Evolutionary conservation across 2,888 invertebrate genomes (phyloP), one percentile per base, ranked within the genome.

Genomic region (Sinohyriopsis cumingii): DNA sequence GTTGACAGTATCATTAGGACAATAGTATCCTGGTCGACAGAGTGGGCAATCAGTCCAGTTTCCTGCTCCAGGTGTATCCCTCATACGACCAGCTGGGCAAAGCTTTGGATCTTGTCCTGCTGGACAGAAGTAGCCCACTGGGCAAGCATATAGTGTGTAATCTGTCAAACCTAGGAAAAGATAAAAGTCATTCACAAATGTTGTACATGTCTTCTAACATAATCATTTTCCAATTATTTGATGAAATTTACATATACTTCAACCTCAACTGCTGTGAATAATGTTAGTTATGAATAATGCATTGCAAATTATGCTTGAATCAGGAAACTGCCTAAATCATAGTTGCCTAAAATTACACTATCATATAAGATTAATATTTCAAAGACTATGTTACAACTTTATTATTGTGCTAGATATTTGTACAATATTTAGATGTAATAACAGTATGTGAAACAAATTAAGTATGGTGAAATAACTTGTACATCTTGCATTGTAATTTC

Each of bases 1-100:
- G 73, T 87, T 87, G 20, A 75, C 75, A 0, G 86, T 86, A 68
- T 85, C 85, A 75, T 86, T 85, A 0, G 86, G 86, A 73, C 87
- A 87, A 75, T 84, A 87, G 72, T 84, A 86, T 0, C 86, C 86
- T 20, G 80, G 73, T 22, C 84, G 68, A 76, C 89, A 89, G 9
- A 76, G 75, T 15, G 80, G 81, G 71, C 88, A 88, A 65, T 87
- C 87, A 0, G 63, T 63, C 5, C 80, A 69, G 19, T 68, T 63
- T 6, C 73, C 83, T 7, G 87, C 86, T 28, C 87, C 88, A 0
- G 83, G 79, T 5, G 70, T 76, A 45, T 86, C 83, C 64, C 85
- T 80, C 86, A 87, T 86, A 24, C 78, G 77, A 19, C 89, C 89
- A 19, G 89, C 86, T 15, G 88, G 87, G 75, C 89, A 89, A 45